Evolutionary conservation across 2,797 vertebrate species (phyloP), one percentile per base, ranked within the genome.

Genomic region (Jordanella pulchra): DNA sequence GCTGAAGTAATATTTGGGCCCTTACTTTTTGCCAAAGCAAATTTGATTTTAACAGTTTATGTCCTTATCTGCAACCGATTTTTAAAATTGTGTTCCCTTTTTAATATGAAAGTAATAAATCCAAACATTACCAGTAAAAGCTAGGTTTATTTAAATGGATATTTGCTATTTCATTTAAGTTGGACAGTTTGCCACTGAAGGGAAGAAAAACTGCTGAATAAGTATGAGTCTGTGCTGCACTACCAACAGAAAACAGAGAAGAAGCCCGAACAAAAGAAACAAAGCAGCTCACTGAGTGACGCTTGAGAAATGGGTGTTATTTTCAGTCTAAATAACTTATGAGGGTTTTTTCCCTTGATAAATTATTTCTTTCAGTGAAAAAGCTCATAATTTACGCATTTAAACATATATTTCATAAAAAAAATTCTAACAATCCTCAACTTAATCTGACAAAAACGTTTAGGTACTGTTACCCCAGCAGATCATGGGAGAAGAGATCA

Each of bases 321-420:
- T 80, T 79, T 81, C 30, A 30, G 39, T 63, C 15, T 73, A 55
- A 77, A 86, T 87, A 70, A 87, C 77, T 83, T 17, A 79, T 79
- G 58, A 78, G 63, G 44, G 50, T 51, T 50, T 77, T 71, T 77
- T 35, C 12, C 21, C 21, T 42, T 42, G 25, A 63, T 44, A 4
- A 25, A 44, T 35, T 42, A 23, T 12, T 45, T 3, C 44, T 12
- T 45, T 54, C n/a, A 32, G 10, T 10, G 45, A 50, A 50, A 66
- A 32, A 32, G 18, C 45, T 32, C 27, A 27, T 32, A 4, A 66
- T 30, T 42, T 21, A 21, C 28, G 17, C 13, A 27, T 17, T 66
- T 3, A 48, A 32, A 66, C 18, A 66, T 1, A 21, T 13, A 7
- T 6, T 42, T 42, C 9, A 48, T 17, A 48, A 21, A 5, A 21